phyloP scores from a whole-genome alignment of 2,797 vertebrate genomes.

The Dallia pectoralis region DNA sequence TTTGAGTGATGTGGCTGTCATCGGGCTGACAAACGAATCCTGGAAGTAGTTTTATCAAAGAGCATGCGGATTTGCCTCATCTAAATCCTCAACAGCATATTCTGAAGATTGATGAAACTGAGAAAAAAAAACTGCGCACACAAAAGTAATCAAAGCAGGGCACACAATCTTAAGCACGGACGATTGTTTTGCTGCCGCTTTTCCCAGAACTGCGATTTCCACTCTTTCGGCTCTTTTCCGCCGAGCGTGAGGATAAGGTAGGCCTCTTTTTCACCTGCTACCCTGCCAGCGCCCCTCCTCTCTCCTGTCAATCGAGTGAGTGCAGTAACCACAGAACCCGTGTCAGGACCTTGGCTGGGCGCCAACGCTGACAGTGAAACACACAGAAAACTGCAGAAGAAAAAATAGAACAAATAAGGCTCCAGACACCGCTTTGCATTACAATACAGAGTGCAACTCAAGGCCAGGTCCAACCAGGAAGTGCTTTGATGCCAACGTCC shows the following conservation, averaged over 20 bases:
- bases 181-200: neutral
- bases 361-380: neutral
- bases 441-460: neutral
- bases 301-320: slow-evolving; percentile 2
- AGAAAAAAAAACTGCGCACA: neutral
- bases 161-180: neutral
- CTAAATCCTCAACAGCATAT: no score
- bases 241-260: neutral
- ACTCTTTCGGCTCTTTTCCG: neutral
- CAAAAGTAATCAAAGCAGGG: neutral
- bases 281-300: neutral
- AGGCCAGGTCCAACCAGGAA: neutral
- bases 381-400: slow-evolving; percentile 3
- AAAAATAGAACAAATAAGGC: neutral
- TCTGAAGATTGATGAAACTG: neutral
- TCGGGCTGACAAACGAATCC: neutral
- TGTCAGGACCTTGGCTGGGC: slow-evolving; percentile 10
- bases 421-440: neutral
- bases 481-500: neutral
- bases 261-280: neutral
- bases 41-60: neutral
- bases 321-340: neutral
- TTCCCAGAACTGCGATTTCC: neutral
- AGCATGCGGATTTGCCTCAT: neutral
- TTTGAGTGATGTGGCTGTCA: neutral